Base-by-base conservation (phyloP, 2,888 invertebrate genomes). In the Macaria notata region DNA sequence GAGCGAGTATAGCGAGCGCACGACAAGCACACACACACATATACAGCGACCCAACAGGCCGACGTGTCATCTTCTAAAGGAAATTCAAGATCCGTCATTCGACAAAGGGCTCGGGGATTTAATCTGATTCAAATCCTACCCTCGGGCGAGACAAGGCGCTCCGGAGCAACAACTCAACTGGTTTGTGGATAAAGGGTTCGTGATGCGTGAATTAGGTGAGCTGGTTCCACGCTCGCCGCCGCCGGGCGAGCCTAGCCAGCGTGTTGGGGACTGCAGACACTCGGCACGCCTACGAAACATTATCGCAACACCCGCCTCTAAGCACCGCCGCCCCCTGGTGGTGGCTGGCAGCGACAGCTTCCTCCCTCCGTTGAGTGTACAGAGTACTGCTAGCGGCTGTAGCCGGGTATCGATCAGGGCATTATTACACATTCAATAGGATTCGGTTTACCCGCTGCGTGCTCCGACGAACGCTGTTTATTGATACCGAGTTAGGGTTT, bases 371-470 rank as follows among this genome's bases (percentile, higher is more conserved):
- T 8, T 8, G 42, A 49, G 47, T 30, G 7, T 48, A 5, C 29
- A 42, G 46, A 19, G 52, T 33, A 59, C 48, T 56, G 56, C 49
- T 52, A 51, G 62, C 44, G 55, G 54, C 46, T 59, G 45, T 57
- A 62, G 60, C 59, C 61, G 54, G 56, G 58, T 33, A 51, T 57
- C 56, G 51, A 55, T 50, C 61, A 56, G 36, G 9, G 48, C 36
- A 46, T 33, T 41, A 52, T 57, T 19, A 48, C 48, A n/a, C 48
- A 48, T 48, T 48, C 48, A 31, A 52, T 48, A 52, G 41, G 4
- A 42, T 39, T 46, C 30, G 42, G 42, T 41, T 33, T 48, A 48
- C 38, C 46, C 8, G 46, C 39, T 33, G 42, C 52, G 7, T 36
- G 45, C 52, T 48, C 48, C 57, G 36, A 46, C 6, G 52, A 49